A percentile compares a stretch with the other conserved stretches of the same genome.
phyloP scores from a whole-genome alignment of 2,113 vertebrate species.

The Hippolais icterina region DNA sequence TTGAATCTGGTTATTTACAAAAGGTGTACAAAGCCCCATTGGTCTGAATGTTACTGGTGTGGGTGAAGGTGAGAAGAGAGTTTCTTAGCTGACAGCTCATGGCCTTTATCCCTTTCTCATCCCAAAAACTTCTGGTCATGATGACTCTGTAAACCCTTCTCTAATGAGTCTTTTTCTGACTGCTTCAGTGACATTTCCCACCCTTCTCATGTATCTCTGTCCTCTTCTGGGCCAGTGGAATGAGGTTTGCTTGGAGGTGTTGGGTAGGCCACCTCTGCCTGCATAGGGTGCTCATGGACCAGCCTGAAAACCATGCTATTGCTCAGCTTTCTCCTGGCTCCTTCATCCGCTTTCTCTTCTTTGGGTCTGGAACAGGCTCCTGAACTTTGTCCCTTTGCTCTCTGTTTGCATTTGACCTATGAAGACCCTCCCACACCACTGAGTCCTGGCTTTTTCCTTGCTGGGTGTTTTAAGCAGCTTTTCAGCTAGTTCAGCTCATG shows the following conservation, averaged over 20 bases:
- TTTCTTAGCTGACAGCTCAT: neutral
- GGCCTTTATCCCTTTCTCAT: neutral
- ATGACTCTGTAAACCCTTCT: neutral
- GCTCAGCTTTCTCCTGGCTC: neutral
- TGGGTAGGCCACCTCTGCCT: neutral
- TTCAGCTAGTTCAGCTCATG: neutral
- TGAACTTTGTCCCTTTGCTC: neutral
- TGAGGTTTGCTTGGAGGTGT: neutral
- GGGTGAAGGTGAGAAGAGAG: neutral
- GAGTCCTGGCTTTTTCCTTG: neutral
- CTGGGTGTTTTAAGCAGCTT: neutral
- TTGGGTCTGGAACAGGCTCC: neutral
- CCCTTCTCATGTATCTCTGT: neutral
- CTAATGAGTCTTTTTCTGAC: neutral
- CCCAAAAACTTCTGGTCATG: neutral
- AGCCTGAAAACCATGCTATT: neutral
- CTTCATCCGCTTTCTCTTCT: neutral
- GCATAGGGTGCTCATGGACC: neutral
- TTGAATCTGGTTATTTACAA: neutral
- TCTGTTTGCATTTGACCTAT: neutral
- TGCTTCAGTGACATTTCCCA: neutral
- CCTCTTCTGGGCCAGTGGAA: neutral
- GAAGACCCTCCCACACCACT: rapidly evolving
- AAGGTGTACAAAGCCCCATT: rapidly evolving
- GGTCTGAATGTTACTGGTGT: neutral